phyloP scores from a whole-genome alignment of 2,888 invertebrate species.

The Lampropteryx suffumata region DNA sequence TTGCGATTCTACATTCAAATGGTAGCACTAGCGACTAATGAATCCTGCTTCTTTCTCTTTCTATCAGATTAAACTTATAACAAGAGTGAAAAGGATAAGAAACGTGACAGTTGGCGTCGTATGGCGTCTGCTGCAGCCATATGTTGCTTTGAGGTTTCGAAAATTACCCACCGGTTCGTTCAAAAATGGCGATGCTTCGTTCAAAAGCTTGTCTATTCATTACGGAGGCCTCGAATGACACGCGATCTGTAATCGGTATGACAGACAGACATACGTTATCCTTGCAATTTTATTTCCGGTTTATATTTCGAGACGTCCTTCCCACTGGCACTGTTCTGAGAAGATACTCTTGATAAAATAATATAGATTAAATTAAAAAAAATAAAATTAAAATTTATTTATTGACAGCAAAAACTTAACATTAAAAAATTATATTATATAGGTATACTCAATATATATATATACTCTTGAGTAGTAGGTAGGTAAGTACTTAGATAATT shows the following conservation, averaged over 20 bases:
- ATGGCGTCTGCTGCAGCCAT: conserved; percentile 79
- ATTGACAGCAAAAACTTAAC: too few species aligned
- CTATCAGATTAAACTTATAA: conserved; percentile 29
- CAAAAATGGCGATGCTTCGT: conserved; percentile 63
- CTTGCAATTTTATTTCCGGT: conserved; percentile 24
- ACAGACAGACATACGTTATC: conserved; percentile 33
- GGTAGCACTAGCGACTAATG: conserved; percentile 76
- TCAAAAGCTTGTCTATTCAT: conserved; percentile 67
- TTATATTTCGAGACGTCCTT: neutral
- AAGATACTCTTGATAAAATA: conserved; percentile 10
- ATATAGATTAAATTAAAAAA: neutral
- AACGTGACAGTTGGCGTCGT: conserved; percentile 71
- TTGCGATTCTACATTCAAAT: conserved; percentile 76
- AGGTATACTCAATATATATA: too few species aligned
- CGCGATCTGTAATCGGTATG: conserved; percentile 45
- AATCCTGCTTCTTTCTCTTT: conserved; percentile 59
- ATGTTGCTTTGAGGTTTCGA: conserved; percentile 79
- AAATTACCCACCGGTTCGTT: conserved; percentile 69
- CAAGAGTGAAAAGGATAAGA: conserved; percentile 50
- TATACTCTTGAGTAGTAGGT: too few species aligned
- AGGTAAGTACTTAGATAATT: too few species aligned
- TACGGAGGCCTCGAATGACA: conserved; percentile 47
- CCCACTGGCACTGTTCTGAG: neutral
- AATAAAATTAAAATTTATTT: too few species aligned
- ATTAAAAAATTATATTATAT: too few species aligned